phyloP scores from a whole-genome alignment of 2,113 vertebrate species.

The Lanius collurio region DNA sequence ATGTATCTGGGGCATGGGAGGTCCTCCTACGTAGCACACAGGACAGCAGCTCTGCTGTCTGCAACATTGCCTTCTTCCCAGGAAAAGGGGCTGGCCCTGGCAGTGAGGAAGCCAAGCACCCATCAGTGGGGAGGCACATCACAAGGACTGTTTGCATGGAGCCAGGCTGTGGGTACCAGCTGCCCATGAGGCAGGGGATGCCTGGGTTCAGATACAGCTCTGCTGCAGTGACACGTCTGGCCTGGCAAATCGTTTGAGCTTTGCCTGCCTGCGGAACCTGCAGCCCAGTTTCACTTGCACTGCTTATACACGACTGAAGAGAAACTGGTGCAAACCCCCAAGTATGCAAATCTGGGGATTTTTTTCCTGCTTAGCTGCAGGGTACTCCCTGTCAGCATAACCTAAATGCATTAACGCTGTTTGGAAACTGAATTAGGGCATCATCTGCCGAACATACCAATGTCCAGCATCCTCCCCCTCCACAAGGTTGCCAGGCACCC shows the following conservation, averaged over 20 bases:
- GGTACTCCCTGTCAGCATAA: conserved; percentile 14
- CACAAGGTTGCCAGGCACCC: neutral
- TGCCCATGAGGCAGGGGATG: neutral
- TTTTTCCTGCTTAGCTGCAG: neutral
- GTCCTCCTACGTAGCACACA: neutral
- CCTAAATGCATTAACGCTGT: neutral
- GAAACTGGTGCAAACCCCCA: neutral
- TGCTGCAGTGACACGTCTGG: rapidly evolving
- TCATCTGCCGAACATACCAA: neutral
- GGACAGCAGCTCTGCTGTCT: conserved; percentile 7
- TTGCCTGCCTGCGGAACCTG: neutral
- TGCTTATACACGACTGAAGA: neutral
- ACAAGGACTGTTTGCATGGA: neutral
- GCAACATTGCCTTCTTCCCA: neutral
- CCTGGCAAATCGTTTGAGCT: neutral
- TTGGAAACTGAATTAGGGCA: neutral
- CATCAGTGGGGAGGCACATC: neutral
- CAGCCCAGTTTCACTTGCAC: neutral
- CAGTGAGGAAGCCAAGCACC: neutral
- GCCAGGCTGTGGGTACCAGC: neutral
- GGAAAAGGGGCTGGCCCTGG: neutral
- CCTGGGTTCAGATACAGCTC: neutral
- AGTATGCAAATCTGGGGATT: neutral
- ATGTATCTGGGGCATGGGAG: conserved; percentile 48
- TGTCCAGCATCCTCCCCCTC: neutral